Percentiles rank a stretch among this genome's conserved stretches.
Conservation (phyloP, 2,888 invertebrate species). For the Phaedon cochleariae region DNA sequence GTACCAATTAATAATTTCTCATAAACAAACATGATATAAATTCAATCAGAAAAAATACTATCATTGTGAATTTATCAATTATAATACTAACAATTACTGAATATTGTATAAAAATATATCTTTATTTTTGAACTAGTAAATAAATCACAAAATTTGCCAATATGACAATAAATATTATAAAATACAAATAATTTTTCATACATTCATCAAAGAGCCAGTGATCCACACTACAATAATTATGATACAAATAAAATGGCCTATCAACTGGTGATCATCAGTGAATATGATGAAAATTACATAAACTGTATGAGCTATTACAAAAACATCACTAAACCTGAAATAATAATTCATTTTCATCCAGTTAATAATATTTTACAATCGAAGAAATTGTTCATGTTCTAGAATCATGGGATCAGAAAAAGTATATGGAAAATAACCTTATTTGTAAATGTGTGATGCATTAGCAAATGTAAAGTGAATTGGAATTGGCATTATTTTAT, state of each 20-base stretch:
- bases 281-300: neutral
- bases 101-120: slow-evolving; percentile 35
- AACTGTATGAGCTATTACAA: slow-evolving; percentile 14
- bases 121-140: slow-evolving; percentile 45
- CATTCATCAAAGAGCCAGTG: neutral
- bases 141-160: slow-evolving; percentile 48
- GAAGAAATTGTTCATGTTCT: too few relatives aligned
- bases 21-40: too few relatives aligned
- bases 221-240: neutral
- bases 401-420: too few relatives aligned
- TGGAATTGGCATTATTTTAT: too few relatives aligned
- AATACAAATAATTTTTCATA: slow-evolving; percentile 19
- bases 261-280: neutral
- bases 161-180: slow-evolving; percentile 45
- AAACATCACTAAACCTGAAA: too few relatives aligned
- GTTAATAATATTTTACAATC: too few relatives aligned
- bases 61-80: slow-evolving; percentile 11
- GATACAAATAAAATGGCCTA: neutral
- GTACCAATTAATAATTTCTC: too few relatives aligned
- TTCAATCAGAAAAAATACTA: too few relatives aligned
- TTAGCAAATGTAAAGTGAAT: too few relatives aligned
- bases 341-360: too few relatives aligned
- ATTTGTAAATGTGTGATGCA: too few relatives aligned
- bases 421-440: too few relatives aligned
- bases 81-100: slow-evolving; percentile 30